A percentile compares a stretch with the other conserved stretches of the same genome.
Evolutionary conservation across 2,797 vertebrate genomes (phyloP).

Genomic region (Platalea minor): DNA sequence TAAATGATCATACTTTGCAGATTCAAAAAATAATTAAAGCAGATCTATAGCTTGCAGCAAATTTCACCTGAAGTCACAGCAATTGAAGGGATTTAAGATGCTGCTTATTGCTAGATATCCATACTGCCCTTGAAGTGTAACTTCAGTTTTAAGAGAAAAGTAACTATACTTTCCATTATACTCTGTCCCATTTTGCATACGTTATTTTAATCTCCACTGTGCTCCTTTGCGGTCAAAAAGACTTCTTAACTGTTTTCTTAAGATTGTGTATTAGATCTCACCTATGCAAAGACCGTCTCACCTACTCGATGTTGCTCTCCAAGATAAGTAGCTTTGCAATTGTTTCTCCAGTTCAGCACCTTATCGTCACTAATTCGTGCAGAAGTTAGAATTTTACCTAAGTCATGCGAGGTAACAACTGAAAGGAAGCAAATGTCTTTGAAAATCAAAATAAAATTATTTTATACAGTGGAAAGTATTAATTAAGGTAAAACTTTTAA

Average conservation of each 20-base stretch:
- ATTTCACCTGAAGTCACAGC: background rate
- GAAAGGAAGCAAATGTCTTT: background rate
- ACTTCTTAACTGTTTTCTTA: background rate
- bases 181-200: background rate
- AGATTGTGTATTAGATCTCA: background rate
- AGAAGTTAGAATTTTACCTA: background rate
- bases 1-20: slow-evolving; percentile 4
- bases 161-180: background rate
- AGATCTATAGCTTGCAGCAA: background rate
- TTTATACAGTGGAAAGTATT: background rate
- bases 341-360: background rate
- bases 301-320: background rate
- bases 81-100: background rate
- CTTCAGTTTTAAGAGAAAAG: background rate
- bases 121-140: background rate
- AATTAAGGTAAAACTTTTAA: background rate
- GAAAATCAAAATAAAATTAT: background rate
- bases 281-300: background rate
- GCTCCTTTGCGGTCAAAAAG: background rate
- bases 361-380: background rate
- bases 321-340: background rate
- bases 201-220: background rate
- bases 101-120: background rate
- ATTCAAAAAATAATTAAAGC: slow-evolving; percentile 21
- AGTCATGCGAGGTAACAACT: background rate